A percentile compares a stretch with the other conserved stretches of the same genome.
phyloP scores from a whole-genome alignment of 2,888 invertebrate species.

The Microplitis deprimator region DNA sequence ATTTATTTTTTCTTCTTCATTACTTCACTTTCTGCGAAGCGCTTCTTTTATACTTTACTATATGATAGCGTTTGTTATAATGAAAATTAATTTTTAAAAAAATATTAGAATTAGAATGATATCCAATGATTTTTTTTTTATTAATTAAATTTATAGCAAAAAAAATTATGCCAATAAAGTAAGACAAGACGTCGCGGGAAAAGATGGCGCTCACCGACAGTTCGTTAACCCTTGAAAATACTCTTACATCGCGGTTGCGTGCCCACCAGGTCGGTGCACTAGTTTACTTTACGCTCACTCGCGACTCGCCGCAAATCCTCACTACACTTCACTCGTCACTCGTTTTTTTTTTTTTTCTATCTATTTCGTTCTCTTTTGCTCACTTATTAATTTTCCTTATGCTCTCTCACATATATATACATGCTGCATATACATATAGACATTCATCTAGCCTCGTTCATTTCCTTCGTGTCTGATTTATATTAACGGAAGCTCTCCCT shows the following conservation, averaged over 20 bases:
- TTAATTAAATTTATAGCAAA: constrained; percentile 1
- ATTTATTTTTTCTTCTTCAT: constrained; percentile 15
- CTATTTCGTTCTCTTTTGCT: constrained; percentile 24
- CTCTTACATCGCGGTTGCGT: constrained; percentile 66
- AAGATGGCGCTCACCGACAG: constrained; percentile 52
- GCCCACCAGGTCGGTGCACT: constrained; percentile 64
- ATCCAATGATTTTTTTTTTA: not conserved
- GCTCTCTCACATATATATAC: not conserved
- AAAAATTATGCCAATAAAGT: constrained; percentile 22
- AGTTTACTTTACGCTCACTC: constrained; percentile 63
- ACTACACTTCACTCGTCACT: constrained; percentile 18
- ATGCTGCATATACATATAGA: not conserved
- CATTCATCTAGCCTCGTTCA: constrained; percentile 15
- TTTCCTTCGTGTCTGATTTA: constrained; percentile 17
- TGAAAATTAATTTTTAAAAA: constrained; percentile 8
- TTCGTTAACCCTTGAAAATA: constrained; percentile 70
- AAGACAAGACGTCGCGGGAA: constrained; percentile 46
- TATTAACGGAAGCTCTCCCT: constrained; percentile 11
- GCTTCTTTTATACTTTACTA: not conserved
- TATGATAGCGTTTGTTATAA: not conserved
- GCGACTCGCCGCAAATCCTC: constrained; percentile 42
- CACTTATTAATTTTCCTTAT: constrained; percentile 19
- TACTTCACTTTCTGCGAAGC: constrained; percentile 27
- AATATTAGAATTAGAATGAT: constrained; percentile 32
- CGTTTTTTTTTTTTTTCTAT: not conserved